A percentile compares a stretch with the other conserved stretches of the same genome.
Conservation (phyloP, 2,888 invertebrate genomes). For the Ennomos erosarius region DNA sequence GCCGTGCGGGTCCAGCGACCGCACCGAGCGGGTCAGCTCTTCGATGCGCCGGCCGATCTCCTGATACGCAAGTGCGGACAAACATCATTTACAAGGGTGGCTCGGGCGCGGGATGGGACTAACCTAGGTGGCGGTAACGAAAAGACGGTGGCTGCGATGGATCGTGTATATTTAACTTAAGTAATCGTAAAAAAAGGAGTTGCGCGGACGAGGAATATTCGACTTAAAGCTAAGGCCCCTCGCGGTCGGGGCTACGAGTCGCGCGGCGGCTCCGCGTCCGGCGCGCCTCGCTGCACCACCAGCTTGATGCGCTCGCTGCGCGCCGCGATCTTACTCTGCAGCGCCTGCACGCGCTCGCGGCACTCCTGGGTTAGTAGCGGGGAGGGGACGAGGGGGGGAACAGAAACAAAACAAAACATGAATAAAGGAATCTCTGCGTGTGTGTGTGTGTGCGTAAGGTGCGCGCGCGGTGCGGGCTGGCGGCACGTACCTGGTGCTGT, state of each 20-base stretch:
- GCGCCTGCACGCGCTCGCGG: slow-evolving; percentile 93
- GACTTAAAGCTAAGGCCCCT: slow-evolving; percentile 62
- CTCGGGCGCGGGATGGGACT: slow-evolving; percentile 55
- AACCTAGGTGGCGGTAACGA: slow-evolving; percentile 45
- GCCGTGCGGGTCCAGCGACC: slow-evolving; percentile 91
- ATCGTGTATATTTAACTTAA: slow-evolving; percentile 74
- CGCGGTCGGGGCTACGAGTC: slow-evolving; percentile 83
- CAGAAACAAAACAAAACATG: slow-evolving; percentile 76
- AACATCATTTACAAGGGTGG: slow-evolving; percentile 76
- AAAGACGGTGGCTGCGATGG: slow-evolving; percentile 74
- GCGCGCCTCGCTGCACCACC: slow-evolving; percentile 94
- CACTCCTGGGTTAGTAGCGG: slow-evolving; percentile 88
- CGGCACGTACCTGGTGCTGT: slow-evolving; percentile 94
- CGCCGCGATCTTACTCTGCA: slow-evolving; percentile 95
- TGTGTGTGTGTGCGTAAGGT: slow-evolving; percentile 50
- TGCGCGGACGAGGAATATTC: slow-evolving; percentile 64
- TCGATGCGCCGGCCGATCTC: slow-evolving; percentile 89
- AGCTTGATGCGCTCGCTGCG: slow-evolving; percentile 95
- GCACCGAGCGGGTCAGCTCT: slow-evolving; percentile 89
- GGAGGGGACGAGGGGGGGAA: slow-evolving; percentile 68
- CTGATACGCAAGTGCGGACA: slow-evolving; percentile 87
- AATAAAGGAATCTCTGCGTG: slow-evolving; percentile 61
- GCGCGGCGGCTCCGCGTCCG: slow-evolving; percentile 90
- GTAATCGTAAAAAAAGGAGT: slow-evolving; percentile 64
- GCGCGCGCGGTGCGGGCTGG: slow-evolving; percentile 49